Conservation (phyloP, 2,888 invertebrate species). For the Trichacis sp. region DNA sequence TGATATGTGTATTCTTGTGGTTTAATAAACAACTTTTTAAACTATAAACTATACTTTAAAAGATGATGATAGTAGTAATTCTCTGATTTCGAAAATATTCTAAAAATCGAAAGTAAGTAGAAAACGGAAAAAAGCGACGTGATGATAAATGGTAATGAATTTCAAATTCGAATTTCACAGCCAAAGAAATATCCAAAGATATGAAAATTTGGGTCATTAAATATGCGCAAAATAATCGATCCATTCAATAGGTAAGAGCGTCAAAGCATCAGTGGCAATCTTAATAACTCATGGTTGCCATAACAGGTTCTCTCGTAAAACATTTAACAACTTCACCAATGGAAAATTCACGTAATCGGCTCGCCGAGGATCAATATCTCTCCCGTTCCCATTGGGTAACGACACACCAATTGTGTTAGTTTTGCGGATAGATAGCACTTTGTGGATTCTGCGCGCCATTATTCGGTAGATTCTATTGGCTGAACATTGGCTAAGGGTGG, state of each 20-base stretch:
- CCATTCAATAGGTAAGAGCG: slow-evolving; percentile 49
- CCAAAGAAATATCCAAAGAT: slow-evolving; percentile 11
- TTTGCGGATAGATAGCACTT: slow-evolving; percentile 48
- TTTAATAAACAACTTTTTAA: no score
- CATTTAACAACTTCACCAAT: slow-evolving; percentile 55
- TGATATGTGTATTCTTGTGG: no score
- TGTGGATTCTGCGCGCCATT: slow-evolving; percentile 58
- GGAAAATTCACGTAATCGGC: slow-evolving; percentile 55
- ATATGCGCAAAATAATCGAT: slow-evolving; percentile 33
- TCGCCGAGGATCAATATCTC: slow-evolving; percentile 45
- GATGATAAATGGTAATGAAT: no score
- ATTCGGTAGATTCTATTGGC: slow-evolving; percentile 48
- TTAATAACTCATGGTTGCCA: slow-evolving; percentile 55
- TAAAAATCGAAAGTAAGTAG: no score
- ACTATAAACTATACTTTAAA: no score
- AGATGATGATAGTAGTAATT: no score
- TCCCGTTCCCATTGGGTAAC: slow-evolving; percentile 47
- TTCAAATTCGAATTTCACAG: slow-evolving; percentile 24
- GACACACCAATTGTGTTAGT: slow-evolving; percentile 47
- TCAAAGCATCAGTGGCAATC: slow-evolving; percentile 49
- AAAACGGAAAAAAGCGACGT: no score
- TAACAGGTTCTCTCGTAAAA: slow-evolving; percentile 54
- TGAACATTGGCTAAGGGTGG: slow-evolving; percentile 48
- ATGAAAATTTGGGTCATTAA: slow-evolving; percentile 14
- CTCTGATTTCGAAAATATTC: no score